Base-by-base conservation (phyloP, 2,797 vertebrate species). In the Tinamus major region DNA sequence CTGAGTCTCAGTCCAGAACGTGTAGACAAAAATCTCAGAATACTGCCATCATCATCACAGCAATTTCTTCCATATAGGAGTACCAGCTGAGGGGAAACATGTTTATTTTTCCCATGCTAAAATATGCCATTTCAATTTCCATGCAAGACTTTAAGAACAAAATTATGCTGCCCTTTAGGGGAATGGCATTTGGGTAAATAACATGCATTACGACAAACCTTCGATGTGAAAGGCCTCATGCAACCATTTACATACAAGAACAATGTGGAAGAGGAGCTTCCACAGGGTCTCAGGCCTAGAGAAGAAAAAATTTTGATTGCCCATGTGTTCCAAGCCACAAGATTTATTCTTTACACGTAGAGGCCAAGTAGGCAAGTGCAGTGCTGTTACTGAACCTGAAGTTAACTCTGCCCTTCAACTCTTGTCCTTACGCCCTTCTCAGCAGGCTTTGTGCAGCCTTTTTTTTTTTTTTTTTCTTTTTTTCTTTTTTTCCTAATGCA, bases 181-280 rank as follows among this genome's bases (percentile, higher is more conserved):
- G 71, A 94, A 91, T 95, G 93, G 80, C 85, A 95, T 95, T 94
- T 93, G 85, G 37, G 78, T 92, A 90, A 92, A 95, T 93, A 92
- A 78, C 87, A 69, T 62, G 58, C 46, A 46, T 91, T 85, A 89
- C 89, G 92, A 46, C 79, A 91, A 84, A 90, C 78, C 64, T 91
- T 81, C 74, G 33, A 88, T 82, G 78, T 68, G 48, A 95, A 88
- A 87, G 68, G 71, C 85, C 2, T 6, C 79, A 41, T 87, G 79
- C 91, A 91, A 85, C 74, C 80, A 65, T 95, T 92, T 92, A 64
- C 44, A 35, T 51, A 88, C 78, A 75, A 78, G 58, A 92, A 42
- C 24, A 29, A 71, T 68, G 42, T 33, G 33, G 80, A 56, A 59
- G 27, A 82, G 68, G 68, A 82, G 24, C 75, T 93, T 26, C 48